These are phyloP conservation scores for Rhodophaea formosa DNA, from an alignment of 2,888 invertebrate species.

Conservation along the genomic window DNA sequence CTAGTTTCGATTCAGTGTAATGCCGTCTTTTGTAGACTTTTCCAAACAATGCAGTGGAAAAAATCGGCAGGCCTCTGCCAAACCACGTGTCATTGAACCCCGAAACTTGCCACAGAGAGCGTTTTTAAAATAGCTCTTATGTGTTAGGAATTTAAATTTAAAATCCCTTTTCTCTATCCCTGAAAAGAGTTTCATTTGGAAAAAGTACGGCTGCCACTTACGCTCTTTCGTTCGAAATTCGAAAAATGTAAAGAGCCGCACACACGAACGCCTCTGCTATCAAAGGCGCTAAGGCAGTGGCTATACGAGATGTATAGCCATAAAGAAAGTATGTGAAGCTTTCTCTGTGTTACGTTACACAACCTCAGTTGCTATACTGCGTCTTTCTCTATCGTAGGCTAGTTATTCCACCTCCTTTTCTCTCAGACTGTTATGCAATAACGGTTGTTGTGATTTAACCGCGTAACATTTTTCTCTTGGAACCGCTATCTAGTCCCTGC, in stretches of 20 bases:
- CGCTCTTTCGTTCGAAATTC: conserved; percentile 62
- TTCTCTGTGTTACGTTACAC: conserved; percentile 78
- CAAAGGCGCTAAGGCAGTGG: conserved; percentile 46
- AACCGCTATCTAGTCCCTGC: conserved; percentile 54
- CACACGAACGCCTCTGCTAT: conserved; percentile 51
- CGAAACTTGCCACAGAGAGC: conserved; percentile 50
- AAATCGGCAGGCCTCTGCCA: conserved; percentile 72
- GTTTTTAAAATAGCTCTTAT: conserved; percentile 50
- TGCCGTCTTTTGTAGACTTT: conserved; percentile 63
- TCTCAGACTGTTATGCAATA: conserved; percentile 75
- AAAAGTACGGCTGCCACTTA: conserved; percentile 54
- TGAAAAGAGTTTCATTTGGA: conserved; percentile 57
- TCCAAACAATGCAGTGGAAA: conserved; percentile 48
- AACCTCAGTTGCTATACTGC: conserved; percentile 49
- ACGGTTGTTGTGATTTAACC: conserved; percentile 76
- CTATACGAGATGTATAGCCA: conserved; percentile 32
- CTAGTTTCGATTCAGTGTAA: conserved; percentile 66
- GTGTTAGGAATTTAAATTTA: conserved; percentile 34
- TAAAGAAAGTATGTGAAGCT: conserved; percentile 75
- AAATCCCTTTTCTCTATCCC: conserved; percentile 43
- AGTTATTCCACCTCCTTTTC: conserved; percentile 46
- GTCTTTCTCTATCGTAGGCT: conserved; percentile 55
- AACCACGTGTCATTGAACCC: conserved; percentile 75
- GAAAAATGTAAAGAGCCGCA: conserved; percentile 65
- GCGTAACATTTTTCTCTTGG: conserved; percentile 73